These are phyloP conservation scores for Gibbula magus DNA, from an alignment of 2,888 invertebrate species.

Conservation along the genomic window DNA sequence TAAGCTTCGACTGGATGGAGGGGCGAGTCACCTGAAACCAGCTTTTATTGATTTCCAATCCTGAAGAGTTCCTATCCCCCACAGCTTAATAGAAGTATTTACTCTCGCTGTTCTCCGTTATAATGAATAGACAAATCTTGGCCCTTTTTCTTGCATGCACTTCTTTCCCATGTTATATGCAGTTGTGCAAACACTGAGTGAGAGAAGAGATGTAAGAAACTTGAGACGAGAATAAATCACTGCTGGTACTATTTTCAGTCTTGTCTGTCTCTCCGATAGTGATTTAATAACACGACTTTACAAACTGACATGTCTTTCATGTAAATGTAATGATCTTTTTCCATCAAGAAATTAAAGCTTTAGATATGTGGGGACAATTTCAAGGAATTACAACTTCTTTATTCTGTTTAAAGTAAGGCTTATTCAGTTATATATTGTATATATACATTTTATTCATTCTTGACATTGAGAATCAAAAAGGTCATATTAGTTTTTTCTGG, in stretches of 20 bases:
- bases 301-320: too few relatives aligned
- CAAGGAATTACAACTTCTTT: too few relatives aligned
- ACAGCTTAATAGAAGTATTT: background rate
- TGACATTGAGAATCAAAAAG: too few relatives aligned
- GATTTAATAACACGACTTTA: background rate
- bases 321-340: background rate
- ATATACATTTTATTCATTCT: too few relatives aligned
- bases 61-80: slow-evolving; percentile 20
- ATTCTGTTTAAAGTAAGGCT: too few relatives aligned
- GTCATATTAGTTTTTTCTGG: too few relatives aligned
- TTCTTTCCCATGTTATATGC: background rate
- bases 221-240: too few relatives aligned
- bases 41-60: slow-evolving; percentile 28
- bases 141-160: background rate
- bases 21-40: slow-evolving; percentile 15
- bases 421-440: too few relatives aligned
- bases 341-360: background rate
- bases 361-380: too few relatives aligned
- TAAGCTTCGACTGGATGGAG: background rate
- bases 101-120: background rate
- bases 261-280: background rate
- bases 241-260: background rate
- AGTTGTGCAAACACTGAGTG: background rate
- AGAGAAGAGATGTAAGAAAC: too few relatives aligned
- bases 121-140: background rate